Evolutionary conservation across 2,888 invertebrate genomes (phyloP).

Genomic region (Epicampocera succincta): DNA sequence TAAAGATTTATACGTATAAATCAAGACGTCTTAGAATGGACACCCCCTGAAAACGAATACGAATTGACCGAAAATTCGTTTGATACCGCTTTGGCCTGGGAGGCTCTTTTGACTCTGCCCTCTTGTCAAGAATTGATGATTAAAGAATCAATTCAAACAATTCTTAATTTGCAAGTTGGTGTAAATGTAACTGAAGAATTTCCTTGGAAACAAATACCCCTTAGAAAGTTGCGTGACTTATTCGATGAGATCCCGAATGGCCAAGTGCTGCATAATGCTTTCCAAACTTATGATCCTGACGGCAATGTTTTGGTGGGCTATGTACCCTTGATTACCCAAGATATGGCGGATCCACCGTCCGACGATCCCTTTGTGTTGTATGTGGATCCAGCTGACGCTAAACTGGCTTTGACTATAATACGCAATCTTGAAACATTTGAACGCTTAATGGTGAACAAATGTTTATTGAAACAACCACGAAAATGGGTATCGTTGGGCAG

Average conservation of each 20-base stretch:
- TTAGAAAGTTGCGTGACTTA: constrained; percentile 85
- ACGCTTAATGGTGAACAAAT: constrained; percentile 82
- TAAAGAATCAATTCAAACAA: constrained; percentile 74
- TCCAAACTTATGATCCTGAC: constrained; percentile 80
- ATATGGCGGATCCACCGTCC: constrained; percentile 82
- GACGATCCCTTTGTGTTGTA: constrained; percentile 88
- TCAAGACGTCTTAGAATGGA: constrained; percentile 70
- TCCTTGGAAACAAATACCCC: constrained; percentile 87
- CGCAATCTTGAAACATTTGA: constrained; percentile 83
- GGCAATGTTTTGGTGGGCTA: constrained; percentile 85
- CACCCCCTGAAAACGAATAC: constrained; percentile 75
- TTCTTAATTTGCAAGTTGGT: constrained; percentile 85
- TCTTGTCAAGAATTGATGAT: constrained; percentile 75
- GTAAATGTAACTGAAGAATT: constrained; percentile 87
- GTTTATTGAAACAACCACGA: constrained; percentile 83
- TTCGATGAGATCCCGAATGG: constrained; percentile 82
- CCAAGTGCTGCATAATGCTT: constrained; percentile 79
- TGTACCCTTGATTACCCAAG: constrained; percentile 84
- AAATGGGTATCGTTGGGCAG: constrained; percentile 86
- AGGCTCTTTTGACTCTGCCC: constrained; percentile 73
- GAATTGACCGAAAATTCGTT: constrained; percentile 71
- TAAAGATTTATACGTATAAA: constrained; percentile 35
- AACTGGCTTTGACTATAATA: constrained; percentile 82
- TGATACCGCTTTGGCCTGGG: constrained; percentile 76
- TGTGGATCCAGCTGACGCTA: constrained; percentile 82